These are phyloP conservation scores for Ctenopoma kingsleyae DNA, from an alignment of 2,797 vertebrate species.

Conservation along the genomic window DNA sequence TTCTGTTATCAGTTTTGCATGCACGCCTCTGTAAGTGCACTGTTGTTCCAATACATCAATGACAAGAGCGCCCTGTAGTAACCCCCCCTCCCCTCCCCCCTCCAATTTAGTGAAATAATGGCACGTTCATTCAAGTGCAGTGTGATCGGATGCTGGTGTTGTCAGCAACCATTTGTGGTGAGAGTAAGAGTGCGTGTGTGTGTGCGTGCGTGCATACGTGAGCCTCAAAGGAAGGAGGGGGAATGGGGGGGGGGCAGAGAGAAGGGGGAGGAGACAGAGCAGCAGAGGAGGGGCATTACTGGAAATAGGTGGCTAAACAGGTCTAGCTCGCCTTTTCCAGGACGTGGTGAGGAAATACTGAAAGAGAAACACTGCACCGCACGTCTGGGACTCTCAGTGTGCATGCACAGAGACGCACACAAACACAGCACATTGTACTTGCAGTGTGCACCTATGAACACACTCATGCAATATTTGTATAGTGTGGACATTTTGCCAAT, in stretches of 20 bases:
- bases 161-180: constrained; percentile 25
- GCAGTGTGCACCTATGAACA: background rate
- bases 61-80: background rate
- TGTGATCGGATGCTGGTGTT: constrained; percentile 20
- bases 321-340: constrained; percentile 76
- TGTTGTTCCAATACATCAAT: background rate
- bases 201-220: background rate
- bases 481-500: background rate
- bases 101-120: constrained; percentile 12
- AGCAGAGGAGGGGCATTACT: constrained; percentile 77
- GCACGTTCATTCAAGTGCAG: constrained; percentile 35
- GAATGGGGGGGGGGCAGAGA: constrained; percentile 18
- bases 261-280: constrained; percentile 65
- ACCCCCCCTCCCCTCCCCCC: background rate
- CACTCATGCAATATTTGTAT: background rate
- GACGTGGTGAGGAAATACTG: constrained; percentile 64
- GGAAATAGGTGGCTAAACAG: constrained; percentile 80
- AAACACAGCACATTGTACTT: background rate
- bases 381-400: background rate
- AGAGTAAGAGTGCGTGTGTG: background rate
- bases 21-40: background rate
- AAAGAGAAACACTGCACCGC: constrained; percentile 20
- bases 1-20: background rate
- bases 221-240: constrained; percentile 30
- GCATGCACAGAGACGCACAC: background rate